Evolutionary conservation across 2,888 invertebrate genomes (phyloP).

Genomic region (Pseudococcus longispinus): DNA sequence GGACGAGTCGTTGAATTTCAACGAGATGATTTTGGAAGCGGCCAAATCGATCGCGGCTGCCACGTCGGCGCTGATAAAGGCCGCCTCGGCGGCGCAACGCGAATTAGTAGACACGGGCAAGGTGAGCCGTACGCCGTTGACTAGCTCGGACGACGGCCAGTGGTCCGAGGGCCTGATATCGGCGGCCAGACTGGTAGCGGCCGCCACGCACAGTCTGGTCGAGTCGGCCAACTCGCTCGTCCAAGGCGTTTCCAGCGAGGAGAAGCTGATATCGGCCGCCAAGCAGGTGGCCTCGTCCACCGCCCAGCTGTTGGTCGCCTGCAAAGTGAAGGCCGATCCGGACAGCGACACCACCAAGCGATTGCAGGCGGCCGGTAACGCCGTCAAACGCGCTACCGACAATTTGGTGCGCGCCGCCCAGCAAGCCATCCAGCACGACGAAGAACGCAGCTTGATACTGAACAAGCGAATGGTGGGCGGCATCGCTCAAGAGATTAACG

Average conservation of each 20-base stretch:
- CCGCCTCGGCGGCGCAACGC: conserved; percentile 95
- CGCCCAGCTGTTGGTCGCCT: conserved; percentile 95
- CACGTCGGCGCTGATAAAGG: conserved; percentile 93
- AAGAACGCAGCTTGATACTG: conserved; percentile 88
- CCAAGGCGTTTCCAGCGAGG: conserved; percentile 89
- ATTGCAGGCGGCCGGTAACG: conserved; percentile 87
- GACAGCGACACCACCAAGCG: conserved; percentile 92
- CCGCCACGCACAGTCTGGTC: conserved; percentile 95
- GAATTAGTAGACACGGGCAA: conserved; percentile 92
- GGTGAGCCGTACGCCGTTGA: conserved; percentile 79
- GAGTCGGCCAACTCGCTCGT: conserved; percentile 98
- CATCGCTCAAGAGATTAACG: conserved; percentile 94
- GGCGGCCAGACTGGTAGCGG: conserved; percentile 94
- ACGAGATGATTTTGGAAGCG: conserved; percentile 98
- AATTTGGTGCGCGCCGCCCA: conserved; percentile 94
- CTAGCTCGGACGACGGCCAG: conserved; percentile 93
- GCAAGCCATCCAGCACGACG: conserved; percentile 88
- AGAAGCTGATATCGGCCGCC: conserved; percentile 94
- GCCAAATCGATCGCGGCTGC: conserved; percentile 97
- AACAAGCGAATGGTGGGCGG: conserved; percentile 92
- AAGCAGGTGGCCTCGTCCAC: conserved; percentile 97
- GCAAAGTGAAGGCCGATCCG: conserved; percentile 96
- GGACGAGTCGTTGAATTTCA: conserved; percentile 94
- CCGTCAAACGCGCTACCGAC: conserved; percentile 96
- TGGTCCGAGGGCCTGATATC: conserved; percentile 98